These are phyloP conservation scores for Brachionus rubens DNA, from an alignment of 1,140 invertebrate genomes.

Conservation along the genomic window DNA sequence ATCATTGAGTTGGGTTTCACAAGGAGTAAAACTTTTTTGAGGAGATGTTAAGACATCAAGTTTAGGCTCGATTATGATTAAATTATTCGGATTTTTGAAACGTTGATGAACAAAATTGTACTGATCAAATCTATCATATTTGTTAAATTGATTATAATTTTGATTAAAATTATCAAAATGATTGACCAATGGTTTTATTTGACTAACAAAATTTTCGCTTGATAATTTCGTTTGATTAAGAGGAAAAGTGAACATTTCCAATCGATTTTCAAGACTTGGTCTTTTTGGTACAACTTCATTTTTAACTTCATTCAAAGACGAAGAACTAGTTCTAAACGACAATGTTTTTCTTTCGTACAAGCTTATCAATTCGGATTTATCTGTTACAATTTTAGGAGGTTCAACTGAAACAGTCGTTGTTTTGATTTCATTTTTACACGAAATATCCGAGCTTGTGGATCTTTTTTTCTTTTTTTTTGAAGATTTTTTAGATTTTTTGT, in stretches of 20 bases:
- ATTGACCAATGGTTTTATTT: background rate
- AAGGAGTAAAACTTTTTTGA: too few relatives aligned
- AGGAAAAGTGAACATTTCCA: background rate
- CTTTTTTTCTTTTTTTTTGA: background rate
- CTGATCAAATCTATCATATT: background rate
- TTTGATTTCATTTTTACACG: too few relatives aligned
- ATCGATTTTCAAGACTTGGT: slow-evolving; percentile 7
- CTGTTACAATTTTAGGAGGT: too few relatives aligned
- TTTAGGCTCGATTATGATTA: background rate
- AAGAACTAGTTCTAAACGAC: too few relatives aligned
- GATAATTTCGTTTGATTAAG: too few relatives aligned
- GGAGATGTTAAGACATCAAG: background rate
- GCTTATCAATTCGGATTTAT: too few relatives aligned
- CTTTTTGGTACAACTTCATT: background rate
- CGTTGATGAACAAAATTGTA: background rate
- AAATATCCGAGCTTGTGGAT: background rate
- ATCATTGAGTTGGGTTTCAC: too few relatives aligned
- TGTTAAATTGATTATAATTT: background rate
- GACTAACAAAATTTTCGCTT: too few relatives aligned
- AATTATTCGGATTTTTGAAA: background rate
- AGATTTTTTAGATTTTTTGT: background rate
- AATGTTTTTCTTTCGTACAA: too few relatives aligned
- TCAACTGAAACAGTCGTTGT: too few relatives aligned
- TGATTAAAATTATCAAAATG: background rate
- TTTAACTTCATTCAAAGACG: too few relatives aligned